Percentiles rank a stretch among this genome's conserved stretches.
These are phyloP conservation scores for Ailurus styani DNA, from an alignment of 2,113 vertebrate genomes.

Conservation along the genomic window DNA sequence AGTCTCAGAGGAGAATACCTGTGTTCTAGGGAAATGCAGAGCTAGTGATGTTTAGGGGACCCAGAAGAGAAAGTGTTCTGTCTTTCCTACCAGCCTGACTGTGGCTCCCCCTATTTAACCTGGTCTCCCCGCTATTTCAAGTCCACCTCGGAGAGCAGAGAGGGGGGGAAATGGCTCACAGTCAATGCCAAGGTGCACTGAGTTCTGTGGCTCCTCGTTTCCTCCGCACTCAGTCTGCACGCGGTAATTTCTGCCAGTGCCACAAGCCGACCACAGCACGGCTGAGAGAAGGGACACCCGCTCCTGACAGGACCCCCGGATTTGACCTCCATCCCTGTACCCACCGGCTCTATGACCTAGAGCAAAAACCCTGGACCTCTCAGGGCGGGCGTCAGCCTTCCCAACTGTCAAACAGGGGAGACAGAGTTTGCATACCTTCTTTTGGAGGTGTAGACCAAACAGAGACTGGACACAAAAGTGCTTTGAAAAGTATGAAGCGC, in stretches of 20 bases:
- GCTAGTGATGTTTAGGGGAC: neutral
- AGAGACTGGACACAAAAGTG: neutral
- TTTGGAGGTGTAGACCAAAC: neutral
- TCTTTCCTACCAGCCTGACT: neutral
- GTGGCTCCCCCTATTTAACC: neutral
- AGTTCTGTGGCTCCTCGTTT: neutral
- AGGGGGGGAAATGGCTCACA: neutral
- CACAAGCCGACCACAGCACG: neutral
- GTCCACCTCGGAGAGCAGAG: neutral
- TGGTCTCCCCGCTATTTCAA: neutral
- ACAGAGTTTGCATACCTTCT: neutral
- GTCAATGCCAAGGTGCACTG: neutral
- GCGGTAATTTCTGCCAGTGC: fast-evolving
- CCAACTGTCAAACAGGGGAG: conserved; percentile 30
- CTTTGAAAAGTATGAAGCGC: conserved; percentile 14
- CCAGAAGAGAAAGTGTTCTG: neutral
- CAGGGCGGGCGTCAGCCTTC: neutral
- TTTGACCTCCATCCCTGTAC: neutral
- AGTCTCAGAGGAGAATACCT: neutral
- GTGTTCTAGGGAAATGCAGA: neutral
- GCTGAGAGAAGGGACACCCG: neutral
- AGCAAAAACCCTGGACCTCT: neutral
- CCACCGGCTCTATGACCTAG: neutral
- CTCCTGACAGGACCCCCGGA: neutral
- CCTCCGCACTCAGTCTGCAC: neutral